A percentile compares a stretch with the other conserved stretches of the same genome.
phyloP scores from a whole-genome alignment of 2,888 invertebrate species.

The Synanthedon formicaeformis region DNA sequence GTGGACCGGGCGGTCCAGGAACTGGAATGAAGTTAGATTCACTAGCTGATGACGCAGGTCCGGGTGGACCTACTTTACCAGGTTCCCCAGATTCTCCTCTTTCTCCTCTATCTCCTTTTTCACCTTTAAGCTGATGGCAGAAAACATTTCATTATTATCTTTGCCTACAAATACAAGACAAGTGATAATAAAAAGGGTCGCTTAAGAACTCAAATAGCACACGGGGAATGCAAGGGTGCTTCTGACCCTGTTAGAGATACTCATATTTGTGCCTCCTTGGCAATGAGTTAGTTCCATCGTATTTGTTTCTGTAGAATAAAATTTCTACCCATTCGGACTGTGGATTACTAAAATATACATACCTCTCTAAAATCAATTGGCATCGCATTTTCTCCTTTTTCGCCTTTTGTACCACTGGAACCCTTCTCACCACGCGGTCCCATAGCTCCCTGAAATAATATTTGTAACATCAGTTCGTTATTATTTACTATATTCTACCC shows the following conservation, averaged over 20 bases:
- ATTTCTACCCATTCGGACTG: no score
- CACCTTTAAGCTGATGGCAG: slow-evolving; percentile 33
- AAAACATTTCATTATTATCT: not conserved
- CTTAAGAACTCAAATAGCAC: not conserved
- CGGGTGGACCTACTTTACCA: slow-evolving; percentile 24
- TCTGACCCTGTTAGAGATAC: no score
- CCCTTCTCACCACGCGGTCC: slow-evolving; percentile 57
- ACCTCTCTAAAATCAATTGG: slow-evolving; percentile 29
- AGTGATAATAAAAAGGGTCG: not conserved
- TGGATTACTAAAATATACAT: slow-evolving; percentile 5
- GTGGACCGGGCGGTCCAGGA: slow-evolving; percentile 22
- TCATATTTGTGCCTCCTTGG: no score
- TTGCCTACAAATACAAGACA: no score
- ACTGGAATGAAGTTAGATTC: not conserved
- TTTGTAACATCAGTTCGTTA: no score
- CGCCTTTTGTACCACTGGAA: slow-evolving; percentile 11
- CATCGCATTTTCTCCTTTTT: slow-evolving; percentile 42
- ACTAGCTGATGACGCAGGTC: slow-evolving; percentile 10
- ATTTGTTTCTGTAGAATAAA: no score
- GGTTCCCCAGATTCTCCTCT: slow-evolving; percentile 24
- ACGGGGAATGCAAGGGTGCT: no score
- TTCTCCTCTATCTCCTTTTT: slow-evolving; percentile 39
- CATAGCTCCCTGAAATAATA: slow-evolving; percentile 34
- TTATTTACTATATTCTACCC: no score
- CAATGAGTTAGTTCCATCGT: no score